These are phyloP conservation scores for Gymnothorax javanicus DNA, from an alignment of 2,797 vertebrate genomes.

Conservation along the genomic window DNA sequence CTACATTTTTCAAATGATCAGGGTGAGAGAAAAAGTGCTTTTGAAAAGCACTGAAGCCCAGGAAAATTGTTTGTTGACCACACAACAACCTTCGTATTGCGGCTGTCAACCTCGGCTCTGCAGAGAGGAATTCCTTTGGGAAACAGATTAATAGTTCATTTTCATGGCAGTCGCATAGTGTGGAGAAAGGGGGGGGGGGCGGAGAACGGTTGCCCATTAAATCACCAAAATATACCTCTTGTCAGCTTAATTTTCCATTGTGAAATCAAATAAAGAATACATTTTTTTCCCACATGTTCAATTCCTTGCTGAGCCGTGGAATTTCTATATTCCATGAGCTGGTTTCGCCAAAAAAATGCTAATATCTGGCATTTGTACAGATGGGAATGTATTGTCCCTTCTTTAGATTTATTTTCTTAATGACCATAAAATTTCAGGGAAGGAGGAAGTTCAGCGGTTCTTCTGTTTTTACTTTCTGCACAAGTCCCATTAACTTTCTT, in stretches of 20 bases:
- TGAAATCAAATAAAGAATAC: slow-evolving; percentile 29
- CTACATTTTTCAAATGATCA: slow-evolving; percentile 78
- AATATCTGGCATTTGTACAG: slow-evolving; percentile 48
- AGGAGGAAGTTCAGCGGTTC: not conserved
- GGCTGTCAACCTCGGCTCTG: slow-evolving; percentile 71
- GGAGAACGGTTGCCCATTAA: slow-evolving; percentile 40
- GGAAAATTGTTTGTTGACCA: slow-evolving; percentile 84
- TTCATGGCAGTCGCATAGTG: slow-evolving; percentile 69
- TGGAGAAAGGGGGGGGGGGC: slow-evolving; percentile 43
- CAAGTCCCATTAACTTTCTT: slow-evolving; percentile 13
- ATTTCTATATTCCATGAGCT: slow-evolving; percentile 44
- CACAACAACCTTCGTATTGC: slow-evolving; percentile 75
- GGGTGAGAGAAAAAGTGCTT: slow-evolving; percentile 70
- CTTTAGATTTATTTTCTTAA: not conserved
- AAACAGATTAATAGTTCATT: slow-evolving; percentile 80
- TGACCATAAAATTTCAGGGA: not conserved
- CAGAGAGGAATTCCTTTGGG: slow-evolving; percentile 76
- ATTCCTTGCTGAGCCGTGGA: slow-evolving; percentile 41
- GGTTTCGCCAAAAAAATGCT: slow-evolving; percentile 51
- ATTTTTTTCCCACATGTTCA: slow-evolving; percentile 49
- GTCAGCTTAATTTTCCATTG: slow-evolving; percentile 50
- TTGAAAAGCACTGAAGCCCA: slow-evolving; percentile 82
- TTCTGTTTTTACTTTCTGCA: not conserved
- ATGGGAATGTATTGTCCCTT: slow-evolving; percentile 40
- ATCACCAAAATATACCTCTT: slow-evolving; percentile 40